These are phyloP conservation scores for Macrobrachium nipponense DNA, from an alignment of 1,140 invertebrate genomes.

Conservation along the genomic window DNA sequence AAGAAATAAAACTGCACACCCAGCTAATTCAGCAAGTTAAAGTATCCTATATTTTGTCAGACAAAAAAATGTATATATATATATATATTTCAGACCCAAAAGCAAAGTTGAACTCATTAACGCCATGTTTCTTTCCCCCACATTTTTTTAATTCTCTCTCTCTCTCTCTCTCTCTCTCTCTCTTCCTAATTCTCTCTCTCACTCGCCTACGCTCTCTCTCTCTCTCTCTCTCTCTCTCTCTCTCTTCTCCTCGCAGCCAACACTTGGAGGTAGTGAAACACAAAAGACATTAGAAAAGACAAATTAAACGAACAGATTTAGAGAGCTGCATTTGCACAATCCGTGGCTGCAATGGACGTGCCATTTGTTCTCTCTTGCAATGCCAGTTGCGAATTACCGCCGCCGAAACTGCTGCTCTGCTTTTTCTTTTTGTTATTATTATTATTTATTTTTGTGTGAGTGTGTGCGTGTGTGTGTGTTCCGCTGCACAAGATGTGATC, in stretches of 20 bases:
- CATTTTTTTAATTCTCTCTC: background rate
- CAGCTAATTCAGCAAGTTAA: no score
- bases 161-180: background rate
- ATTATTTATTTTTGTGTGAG: background rate
- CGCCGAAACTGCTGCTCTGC: background rate
- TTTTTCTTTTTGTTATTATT: background rate
- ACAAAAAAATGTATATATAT: no score
- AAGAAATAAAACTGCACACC: no score
- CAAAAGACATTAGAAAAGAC: background rate
- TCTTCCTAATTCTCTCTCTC: background rate
- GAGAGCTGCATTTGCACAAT: no score
- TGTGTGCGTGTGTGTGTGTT: conserved; percentile 3
- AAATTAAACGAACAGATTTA: no score
- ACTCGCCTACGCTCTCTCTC: background rate
- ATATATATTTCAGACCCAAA: no score
- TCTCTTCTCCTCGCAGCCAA: conserved; percentile 18
- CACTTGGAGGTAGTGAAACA: conserved; percentile 37
- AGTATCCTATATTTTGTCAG: no score
- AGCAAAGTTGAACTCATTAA: conserved; percentile 4
- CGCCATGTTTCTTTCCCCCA: background rate
- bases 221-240: conserved; percentile 4
- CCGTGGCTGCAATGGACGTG: background rate
- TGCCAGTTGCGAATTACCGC: background rate
- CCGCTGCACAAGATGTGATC: background rate
- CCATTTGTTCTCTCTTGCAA: background rate